Evolutionary conservation across 2,888 invertebrate genomes (phyloP), one percentile per base, ranked within the genome.

Genomic region (Cenopis cana): DNA sequence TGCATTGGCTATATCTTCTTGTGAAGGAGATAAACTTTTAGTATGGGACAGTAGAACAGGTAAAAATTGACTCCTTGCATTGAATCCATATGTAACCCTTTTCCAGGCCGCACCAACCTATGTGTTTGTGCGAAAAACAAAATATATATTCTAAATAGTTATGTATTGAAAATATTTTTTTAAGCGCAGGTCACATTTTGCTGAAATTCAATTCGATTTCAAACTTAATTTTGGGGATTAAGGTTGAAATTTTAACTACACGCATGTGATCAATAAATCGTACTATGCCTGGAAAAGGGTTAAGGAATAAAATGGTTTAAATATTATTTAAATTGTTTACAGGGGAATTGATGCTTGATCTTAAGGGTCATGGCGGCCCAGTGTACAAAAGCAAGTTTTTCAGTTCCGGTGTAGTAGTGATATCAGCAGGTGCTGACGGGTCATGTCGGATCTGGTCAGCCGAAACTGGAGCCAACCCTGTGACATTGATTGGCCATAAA

Each of bases 371-470:
- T 86, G 89, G 94, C 33, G 95, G 95, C 60, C 96, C 96, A 74
- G 94, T 95, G 6, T 96, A 96, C 85, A 94, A 93, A 73, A 95
- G 95, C 81, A 89, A 91, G 68, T 96, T 96, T 82, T 97, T 96
- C 78, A 96, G 96, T 36, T 96, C 96, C 17, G 96, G 96, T 1
- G 82, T 95, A 68, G 96, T 96, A 1, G 87, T 95, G 0, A 82
- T 96, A 64, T 95, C 95, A 55, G 95, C 95, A 29, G 96, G 96
- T 11, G 95, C 95, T 46, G 97, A 97, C 87, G 95, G 95, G 79
- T 94, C 94, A 52, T 87, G 95, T 52, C 95, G 95, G 82, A 94
- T 97, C 70, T 97, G 96, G 96, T 95, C 95, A 64, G 95, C 95
- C 0, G 95, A 96, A 77, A 94, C 94, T 36, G 96, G 96, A 24